Evolutionary conservation across 1,140 invertebrate species (phyloP), one percentile per base, ranked within the genome.

Genomic region (Lasaia peninsularis): DNA sequence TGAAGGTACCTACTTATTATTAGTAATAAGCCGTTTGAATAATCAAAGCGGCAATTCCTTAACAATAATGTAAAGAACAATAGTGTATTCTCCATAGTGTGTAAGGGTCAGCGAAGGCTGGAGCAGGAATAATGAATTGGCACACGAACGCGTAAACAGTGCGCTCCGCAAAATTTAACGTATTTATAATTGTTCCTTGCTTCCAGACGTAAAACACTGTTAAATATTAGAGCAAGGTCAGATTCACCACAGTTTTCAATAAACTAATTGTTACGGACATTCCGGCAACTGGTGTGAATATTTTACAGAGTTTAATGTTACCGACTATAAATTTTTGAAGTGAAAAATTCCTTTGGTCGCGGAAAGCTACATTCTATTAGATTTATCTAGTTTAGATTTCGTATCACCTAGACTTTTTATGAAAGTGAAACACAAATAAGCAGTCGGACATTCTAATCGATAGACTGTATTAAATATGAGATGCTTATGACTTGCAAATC

Each of bases 101-200:
- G 10, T 18, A 12, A 20, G 18, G 37, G 37, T 20, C 6, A 20
- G 10, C 18, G 69, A 78, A 78, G 73, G 76, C 69, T 73, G 63
- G 60, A 60, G 57, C 67, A 51, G 59, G 61, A 58, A 62, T 62
- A 62, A 59, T 57, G 75, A 78, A 77, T 77, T 75, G 75, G 75
- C 65, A 79, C 74, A 78, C 62, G 74, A 65, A 73, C 71, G 69
- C 64, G 63, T 71, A 81, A 78, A 80, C 72, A 74, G 16, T 68
- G 59, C 68, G 58, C 66, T 71, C 69, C 64, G 65, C 60, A 68
- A 78, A 77, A 71, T 73, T 74, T 44, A 44, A 44, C 37, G 18
- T 44, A 77, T 78, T 75, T 66, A 70, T 70, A 63, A 71, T 79
- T 75, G 63, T 73, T 74, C 65, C 59, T 67, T 65, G 69, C 73